Evolutionary conservation across 92 coral and sea anemone species (phyloP).

Genomic region (Porites evermanni): DNA sequence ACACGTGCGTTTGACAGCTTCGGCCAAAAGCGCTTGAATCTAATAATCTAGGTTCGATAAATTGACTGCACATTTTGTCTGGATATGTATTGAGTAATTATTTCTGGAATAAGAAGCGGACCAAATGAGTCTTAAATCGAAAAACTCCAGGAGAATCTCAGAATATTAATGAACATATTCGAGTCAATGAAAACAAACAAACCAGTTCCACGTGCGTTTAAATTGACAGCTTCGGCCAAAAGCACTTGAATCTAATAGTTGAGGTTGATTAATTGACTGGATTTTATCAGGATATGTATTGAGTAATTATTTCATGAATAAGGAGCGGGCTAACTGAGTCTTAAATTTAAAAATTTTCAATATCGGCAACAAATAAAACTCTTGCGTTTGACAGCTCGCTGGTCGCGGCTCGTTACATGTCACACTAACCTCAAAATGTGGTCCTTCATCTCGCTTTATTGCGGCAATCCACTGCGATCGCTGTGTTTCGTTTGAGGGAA

Average conservation of each 20-base stretch:
- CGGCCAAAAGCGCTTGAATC: conserved; percentile 28
- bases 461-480: conserved; percentile 57
- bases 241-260: conserved; percentile 18
- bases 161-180: background rate
- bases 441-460: conserved; percentile 64
- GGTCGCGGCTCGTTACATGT: conserved; percentile 20
- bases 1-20: conserved; percentile 56
- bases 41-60: background rate
- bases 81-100: too few relatives aligned
- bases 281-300: conserved; percentile 29
- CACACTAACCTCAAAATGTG: conserved; percentile 29
- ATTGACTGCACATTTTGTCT: too few relatives aligned
- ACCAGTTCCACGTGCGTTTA: conserved; percentile 53
- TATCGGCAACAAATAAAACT: conserved; percentile 12
- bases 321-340: conserved; percentile 34
- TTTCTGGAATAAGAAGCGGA: too few relatives aligned
- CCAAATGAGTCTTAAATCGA: too few relatives aligned
- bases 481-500: conserved; percentile 40
- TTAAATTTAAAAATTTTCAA: conserved; percentile 36
- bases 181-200: conserved; percentile 44
- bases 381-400: conserved; percentile 51
- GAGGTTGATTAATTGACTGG: conserved; percentile 24
- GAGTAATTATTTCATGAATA: conserved; percentile 33
- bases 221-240: conserved; percentile 41
- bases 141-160: background rate